phyloP scores from a whole-genome alignment of 2,888 invertebrate genomes.

The Stratiomys singularior region DNA sequence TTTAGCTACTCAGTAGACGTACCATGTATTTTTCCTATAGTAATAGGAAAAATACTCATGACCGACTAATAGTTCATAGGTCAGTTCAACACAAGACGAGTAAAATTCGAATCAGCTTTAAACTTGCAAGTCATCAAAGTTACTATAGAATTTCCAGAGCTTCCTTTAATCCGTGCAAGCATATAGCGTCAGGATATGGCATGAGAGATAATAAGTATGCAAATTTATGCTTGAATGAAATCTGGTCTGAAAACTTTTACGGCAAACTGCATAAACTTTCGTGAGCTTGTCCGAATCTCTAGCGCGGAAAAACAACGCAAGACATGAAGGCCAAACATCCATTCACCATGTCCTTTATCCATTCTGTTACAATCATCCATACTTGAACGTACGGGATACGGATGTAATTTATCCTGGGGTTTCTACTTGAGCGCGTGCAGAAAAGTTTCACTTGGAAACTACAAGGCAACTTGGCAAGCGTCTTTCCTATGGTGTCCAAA shows the following conservation, averaged over 20 bases:
- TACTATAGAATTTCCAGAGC: too few relatives aligned
- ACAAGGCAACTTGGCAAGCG: background rate
- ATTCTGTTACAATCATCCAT: background rate
- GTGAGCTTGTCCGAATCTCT: background rate
- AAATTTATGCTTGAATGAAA: conserved; percentile 18
- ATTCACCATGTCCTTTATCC: background rate
- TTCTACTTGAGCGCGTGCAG: background rate
- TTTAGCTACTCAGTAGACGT: too few relatives aligned
- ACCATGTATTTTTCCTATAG: too few relatives aligned
- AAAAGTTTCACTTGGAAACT: conserved; percentile 6
- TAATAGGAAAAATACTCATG: too few relatives aligned
- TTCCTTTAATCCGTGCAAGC: too few relatives aligned
- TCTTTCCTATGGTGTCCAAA: background rate
- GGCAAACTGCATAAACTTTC: background rate
- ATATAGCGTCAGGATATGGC: too few relatives aligned
- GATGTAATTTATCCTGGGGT: conserved; percentile 20
- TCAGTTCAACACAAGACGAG: too few relatives aligned
- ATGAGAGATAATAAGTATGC: background rate
- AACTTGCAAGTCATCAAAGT: too few relatives aligned
- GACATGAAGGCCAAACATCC: background rate
- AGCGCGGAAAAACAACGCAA: background rate
- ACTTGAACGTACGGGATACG: background rate
- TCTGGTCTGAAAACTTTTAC: conserved; percentile 14
- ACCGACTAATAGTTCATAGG: too few relatives aligned
- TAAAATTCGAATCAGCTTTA: too few relatives aligned